Conservation (phyloP, 92 coral and sea anemone genomes). For the Ricordea florida region DNA sequence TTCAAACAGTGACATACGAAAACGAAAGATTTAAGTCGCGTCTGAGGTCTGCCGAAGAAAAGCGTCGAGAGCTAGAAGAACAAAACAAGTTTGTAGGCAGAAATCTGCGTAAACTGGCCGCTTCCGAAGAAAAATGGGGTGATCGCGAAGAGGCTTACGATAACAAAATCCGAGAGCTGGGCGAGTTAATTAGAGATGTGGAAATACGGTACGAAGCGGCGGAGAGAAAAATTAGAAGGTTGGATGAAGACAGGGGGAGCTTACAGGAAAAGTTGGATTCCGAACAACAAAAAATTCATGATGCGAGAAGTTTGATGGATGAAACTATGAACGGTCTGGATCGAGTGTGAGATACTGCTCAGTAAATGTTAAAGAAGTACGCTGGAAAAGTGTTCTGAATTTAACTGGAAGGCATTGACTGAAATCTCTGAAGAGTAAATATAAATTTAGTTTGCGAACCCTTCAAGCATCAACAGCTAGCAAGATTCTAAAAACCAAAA, state of each 20-base stretch:
- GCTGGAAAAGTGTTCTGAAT: no score
- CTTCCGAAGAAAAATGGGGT: slow-evolving; percentile 70
- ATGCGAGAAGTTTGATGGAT: neutral
- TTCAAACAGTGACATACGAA: slow-evolving; percentile 48
- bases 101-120: slow-evolving; percentile 60
- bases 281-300: slow-evolving; percentile 7
- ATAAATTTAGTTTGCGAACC: no score
- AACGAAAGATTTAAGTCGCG: slow-evolving; percentile 34
- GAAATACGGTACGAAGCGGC: slow-evolving; percentile 70
- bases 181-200: slow-evolving; percentile 28
- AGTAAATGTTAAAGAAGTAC: no score
- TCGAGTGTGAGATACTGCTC: slow-evolving; percentile 14
- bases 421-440: no score
- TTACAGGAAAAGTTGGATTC: slow-evolving; percentile 45
- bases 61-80: slow-evolving; percentile 36
- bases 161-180: slow-evolving; percentile 36
- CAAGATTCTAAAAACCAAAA: no score
- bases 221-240: slow-evolving; percentile 53
- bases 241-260: slow-evolving; percentile 17
- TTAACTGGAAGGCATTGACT: no score
- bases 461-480: no score
- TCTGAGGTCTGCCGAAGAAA: slow-evolving; percentile 20
- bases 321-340: slow-evolving; percentile 25
- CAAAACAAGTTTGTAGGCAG: slow-evolving; percentile 65
- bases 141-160: slow-evolving; percentile 69